These are phyloP conservation scores for Apeira syringaria DNA, from an alignment of 2,888 invertebrate species.

Conservation along the genomic window DNA sequence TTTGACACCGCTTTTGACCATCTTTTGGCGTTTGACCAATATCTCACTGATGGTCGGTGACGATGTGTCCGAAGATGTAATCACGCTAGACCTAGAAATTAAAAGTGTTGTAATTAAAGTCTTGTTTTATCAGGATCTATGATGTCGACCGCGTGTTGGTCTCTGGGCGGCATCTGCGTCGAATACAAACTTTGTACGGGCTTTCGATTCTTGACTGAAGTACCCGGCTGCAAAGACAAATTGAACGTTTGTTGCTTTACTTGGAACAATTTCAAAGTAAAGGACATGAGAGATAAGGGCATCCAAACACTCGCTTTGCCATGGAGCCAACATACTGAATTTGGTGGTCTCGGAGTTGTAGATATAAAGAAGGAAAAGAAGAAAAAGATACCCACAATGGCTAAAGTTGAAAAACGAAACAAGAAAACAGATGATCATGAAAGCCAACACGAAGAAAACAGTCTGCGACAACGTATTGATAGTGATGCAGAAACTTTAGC, in stretches of 20 bases:
- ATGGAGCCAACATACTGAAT: conserved; percentile 44
- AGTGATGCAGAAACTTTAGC: conserved; percentile 15
- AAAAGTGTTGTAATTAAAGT: conserved; percentile 3
- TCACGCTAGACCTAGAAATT: too few species aligned
- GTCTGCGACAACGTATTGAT: neutral
- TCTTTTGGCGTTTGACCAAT: too few species aligned
- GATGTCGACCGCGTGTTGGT: conserved; percentile 63
- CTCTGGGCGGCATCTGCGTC: conserved; percentile 64
- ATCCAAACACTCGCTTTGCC: conserved; percentile 48
- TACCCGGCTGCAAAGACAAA: conserved; percentile 61
- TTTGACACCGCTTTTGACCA: too few species aligned
- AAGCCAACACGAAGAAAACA: conserved; percentile 4
- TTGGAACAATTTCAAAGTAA: conserved; percentile 58
- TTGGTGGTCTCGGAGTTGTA: conserved; percentile 59
- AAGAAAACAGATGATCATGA: neutral
- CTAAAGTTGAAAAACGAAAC: conserved; percentile 1
- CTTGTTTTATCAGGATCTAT: conserved; percentile 52
- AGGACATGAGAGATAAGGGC: conserved; percentile 52
- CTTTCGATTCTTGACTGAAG: conserved; percentile 48
- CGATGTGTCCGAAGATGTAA: too few species aligned
- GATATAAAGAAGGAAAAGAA: conserved; percentile 24
- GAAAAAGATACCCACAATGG: neutral
- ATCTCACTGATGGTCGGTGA: too few species aligned
- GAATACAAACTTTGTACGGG: conserved; percentile 55
- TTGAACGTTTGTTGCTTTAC: conserved; percentile 67